Evolutionary conservation across 2,113 vertebrate genomes (phyloP).

Genomic region (Phylloscopus whistleri): DNA sequence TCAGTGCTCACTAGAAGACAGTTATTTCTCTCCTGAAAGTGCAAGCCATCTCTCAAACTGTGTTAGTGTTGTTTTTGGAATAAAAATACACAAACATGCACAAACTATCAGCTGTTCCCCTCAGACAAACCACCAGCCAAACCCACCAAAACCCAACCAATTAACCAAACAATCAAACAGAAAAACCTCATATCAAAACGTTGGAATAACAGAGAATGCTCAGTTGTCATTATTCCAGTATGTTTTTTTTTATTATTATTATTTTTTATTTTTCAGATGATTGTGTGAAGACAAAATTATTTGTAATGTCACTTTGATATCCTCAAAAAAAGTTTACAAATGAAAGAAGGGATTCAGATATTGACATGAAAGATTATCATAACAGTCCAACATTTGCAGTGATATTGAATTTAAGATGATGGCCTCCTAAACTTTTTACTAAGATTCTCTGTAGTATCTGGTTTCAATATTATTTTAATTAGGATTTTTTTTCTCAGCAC

Average conservation of each 20-base stretch:
- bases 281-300: neutral
- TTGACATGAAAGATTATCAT: neutral
- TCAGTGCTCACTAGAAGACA: neutral
- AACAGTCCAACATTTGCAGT: neutral
- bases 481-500: neutral
- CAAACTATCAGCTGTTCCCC: neutral
- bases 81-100: neutral
- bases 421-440: neutral
- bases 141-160: neutral
- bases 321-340: neutral
- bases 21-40: neutral
- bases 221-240: neutral
- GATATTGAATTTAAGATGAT: neutral
- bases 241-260: fast-evolving
- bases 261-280: neutral
- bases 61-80: fast-evolving
- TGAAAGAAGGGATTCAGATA: neutral
- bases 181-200: neutral
- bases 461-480: neutral
- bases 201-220: neutral
- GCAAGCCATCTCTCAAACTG: neutral
- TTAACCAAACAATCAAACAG: neutral
- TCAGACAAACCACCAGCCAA: neutral
- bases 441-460: neutral
- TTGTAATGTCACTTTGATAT: neutral